Evolutionary conservation across 2,797 vertebrate genomes (phyloP).

Genomic region (Hemibagrus guttatus): DNA sequence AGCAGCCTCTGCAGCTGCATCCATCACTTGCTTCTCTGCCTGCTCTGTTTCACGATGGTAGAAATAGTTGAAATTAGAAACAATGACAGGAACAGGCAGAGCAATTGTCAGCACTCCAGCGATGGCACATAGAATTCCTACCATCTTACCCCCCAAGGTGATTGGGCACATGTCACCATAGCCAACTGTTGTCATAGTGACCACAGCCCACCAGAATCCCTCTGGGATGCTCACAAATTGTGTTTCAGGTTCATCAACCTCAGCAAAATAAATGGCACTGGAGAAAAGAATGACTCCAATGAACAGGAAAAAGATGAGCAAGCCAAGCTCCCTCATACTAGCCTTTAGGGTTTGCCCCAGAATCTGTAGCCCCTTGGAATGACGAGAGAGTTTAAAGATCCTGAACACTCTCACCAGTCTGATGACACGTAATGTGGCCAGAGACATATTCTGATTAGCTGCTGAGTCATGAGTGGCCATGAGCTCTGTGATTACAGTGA

Average conservation of each 20-base stretch:
- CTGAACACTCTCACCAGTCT: constrained; percentile 93
- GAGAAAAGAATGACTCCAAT: constrained; percentile 98
- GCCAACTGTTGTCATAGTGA: constrained; percentile 98
- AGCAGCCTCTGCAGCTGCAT: constrained; percentile 80
- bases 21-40: constrained; percentile 85
- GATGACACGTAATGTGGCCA: constrained; percentile 92
- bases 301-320: constrained; percentile 98
- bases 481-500: constrained; percentile 91
- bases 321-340: constrained; percentile 87
- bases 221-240: constrained; percentile 98
- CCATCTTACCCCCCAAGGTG: constrained; percentile 94
- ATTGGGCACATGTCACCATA: constrained; percentile 98
- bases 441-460: constrained; percentile 90
- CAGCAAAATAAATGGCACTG: constrained; percentile 97
- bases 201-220: constrained; percentile 99
- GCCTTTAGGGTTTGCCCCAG: constrained; percentile 91
- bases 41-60: constrained; percentile 96
- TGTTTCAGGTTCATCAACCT: constrained; percentile 94
- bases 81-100: constrained; percentile 95
- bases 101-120: constrained; percentile 96
- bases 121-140: constrained; percentile 95
- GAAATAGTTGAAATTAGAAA: constrained; percentile 99
- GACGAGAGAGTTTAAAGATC: constrained; percentile 94
- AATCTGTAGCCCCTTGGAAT: constrained; percentile 93
- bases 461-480: constrained; percentile 82